Conservation (phyloP, 2,113 vertebrate genomes). For the Bostrychus sinensis region DNA sequence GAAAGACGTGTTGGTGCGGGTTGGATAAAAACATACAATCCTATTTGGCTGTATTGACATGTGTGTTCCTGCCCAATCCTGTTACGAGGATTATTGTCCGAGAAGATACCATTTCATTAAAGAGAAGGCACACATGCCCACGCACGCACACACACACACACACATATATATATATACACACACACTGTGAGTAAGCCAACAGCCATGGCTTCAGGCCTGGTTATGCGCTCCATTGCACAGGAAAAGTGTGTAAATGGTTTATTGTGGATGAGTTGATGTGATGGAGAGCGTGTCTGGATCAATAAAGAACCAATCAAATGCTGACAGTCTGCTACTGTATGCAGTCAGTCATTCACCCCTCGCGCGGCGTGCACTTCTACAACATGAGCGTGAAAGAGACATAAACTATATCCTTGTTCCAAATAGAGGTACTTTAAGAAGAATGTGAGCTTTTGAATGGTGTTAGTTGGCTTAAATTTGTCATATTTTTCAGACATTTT, state of each 20-base stretch:
- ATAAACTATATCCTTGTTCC: slow-evolving; percentile 39
- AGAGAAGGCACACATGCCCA: slow-evolving; percentile 77
- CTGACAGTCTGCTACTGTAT: slow-evolving; percentile 77
- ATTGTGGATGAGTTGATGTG: slow-evolving; percentile 86
- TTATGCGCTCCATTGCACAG: slow-evolving; percentile 80
- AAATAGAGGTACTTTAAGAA: too few species aligned
- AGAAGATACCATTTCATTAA: slow-evolving; percentile 85
- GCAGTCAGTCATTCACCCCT: slow-evolving; percentile 71
- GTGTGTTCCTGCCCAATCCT: slow-evolving; percentile 81
- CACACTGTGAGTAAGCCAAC: slow-evolving; percentile 73
- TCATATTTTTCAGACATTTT: slow-evolving; percentile 9
- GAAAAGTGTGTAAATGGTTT: slow-evolving; percentile 85
- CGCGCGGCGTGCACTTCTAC: slow-evolving; percentile 49
- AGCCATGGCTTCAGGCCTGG: slow-evolving; percentile 79
- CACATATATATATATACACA: slow-evolving; percentile 67
- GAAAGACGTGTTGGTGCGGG: slow-evolving; percentile 76
- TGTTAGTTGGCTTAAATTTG: not conserved
- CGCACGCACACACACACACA: slow-evolving; percentile 69
- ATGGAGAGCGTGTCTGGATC: slow-evolving; percentile 83
- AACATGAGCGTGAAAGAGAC: slow-evolving; percentile 61
- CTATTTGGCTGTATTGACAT: slow-evolving; percentile 84
- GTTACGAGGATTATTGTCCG: slow-evolving; percentile 84
- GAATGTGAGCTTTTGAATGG: too few species aligned
- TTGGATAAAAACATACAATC: slow-evolving; percentile 81
- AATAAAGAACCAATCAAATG: slow-evolving; percentile 83